Base-by-base conservation (phyloP, 2,797 vertebrate species). In the Ctenopoma multispine region DNA sequence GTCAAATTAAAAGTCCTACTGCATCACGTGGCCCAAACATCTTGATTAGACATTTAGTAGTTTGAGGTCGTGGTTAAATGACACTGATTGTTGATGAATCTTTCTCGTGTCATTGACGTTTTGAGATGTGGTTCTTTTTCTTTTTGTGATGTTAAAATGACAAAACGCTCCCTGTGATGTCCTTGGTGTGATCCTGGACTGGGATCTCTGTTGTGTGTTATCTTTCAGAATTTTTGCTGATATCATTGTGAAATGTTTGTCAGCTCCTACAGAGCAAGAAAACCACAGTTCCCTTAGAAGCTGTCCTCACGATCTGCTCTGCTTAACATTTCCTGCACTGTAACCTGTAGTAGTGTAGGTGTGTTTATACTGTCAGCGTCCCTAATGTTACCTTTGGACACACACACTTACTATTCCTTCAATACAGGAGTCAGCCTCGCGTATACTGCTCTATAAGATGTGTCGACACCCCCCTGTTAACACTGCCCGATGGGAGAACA, bases 211-310 rank as follows among this genome's bases (percentile, higher is more conserved):
- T 50, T 44, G 46, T 44, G 27, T 62, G 79, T 38, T 27, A 31
- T 58, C 27, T 29, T 57, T 20, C 8, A 58, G 34, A 4, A 53
- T 50, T 50, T 6, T 48, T 36, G 36, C 40, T 11, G 13, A 24
- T 29, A 12, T 56, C 21, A 2, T n/a, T 40, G 38, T 60, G 7
- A 34, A 63, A 79, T 72, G 79, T 83, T 80, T 76, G 4, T 38
- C 1, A 8, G 17, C 13, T 59, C 55, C 72, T 65, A 55, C 66
- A 41, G 14, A 59, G 75, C 53, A 64, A 66, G 74, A 80, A 82
- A 87, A 92, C 87, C 84, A 79, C 86, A 82, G 83, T 85, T 87
- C n/a, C n/a, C n/a, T n/a, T n/a, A n/a, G n/a, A n/a, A 78, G 80
- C 65, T 58, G 80, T 67, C 36, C 66, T 68, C 57, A 54, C 57